Evolutionary conservation across 2,888 invertebrate genomes (phyloP).

Genomic region (Pherbina coryleti): DNA sequence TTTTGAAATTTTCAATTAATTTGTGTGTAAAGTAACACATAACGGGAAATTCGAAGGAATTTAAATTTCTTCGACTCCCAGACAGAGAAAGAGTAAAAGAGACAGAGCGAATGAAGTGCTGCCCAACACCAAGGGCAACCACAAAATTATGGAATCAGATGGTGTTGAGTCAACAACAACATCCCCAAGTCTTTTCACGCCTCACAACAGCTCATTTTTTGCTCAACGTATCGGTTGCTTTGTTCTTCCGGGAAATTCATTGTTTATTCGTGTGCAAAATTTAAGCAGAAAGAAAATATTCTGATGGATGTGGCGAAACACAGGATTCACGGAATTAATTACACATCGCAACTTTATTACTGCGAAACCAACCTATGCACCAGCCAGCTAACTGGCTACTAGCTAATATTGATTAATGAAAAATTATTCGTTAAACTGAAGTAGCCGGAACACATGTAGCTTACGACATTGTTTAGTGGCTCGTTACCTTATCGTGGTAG

Average conservation of each 20-base stretch:
- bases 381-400: neutral
- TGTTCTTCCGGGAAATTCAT: neutral
- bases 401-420: constrained; percentile 46
- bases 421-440: constrained; percentile 22
- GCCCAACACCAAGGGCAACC: neutral
- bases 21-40: constrained; percentile 52
- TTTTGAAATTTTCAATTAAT: constrained; percentile 58
- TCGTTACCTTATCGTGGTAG: neutral
- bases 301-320: constrained; percentile 7
- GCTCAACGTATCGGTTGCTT: neutral
- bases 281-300: neutral
- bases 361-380: neutral
- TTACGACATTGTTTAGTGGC: neutral
- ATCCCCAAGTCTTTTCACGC: constrained; percentile 9
- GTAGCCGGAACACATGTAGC: neutral
- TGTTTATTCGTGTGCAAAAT: constrained; percentile 20
- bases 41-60: constrained; percentile 53
- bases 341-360: constrained; percentile 32
- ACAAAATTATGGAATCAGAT: neutral
- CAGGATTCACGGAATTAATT: constrained; percentile 30
- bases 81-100: neutral
- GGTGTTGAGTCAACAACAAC: neutral
- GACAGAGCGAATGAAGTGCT: neutral
- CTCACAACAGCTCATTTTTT: neutral
- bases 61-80: constrained; percentile 52